Evolutionary conservation across 2,888 invertebrate species (phyloP), one percentile per base, ranked within the genome.

Genomic region (Alviniconcha strummeri): DNA sequence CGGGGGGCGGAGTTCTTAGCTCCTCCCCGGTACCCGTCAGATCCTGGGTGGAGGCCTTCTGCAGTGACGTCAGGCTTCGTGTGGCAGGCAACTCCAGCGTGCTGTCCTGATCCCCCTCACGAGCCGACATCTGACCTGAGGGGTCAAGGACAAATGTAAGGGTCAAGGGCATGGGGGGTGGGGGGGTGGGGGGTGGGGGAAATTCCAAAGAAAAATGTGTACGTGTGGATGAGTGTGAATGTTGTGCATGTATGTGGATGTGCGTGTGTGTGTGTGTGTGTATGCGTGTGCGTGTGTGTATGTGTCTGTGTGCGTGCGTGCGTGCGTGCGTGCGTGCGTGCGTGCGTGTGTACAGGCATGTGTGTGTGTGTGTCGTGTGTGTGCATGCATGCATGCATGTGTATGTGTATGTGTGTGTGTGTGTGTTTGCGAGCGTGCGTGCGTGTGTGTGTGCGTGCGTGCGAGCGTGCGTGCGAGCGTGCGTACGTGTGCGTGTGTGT

Each of bases 41-140:
- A n/a, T 78, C 82, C 77, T 82, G 82, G 67, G 82, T 75, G 67
- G 82, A 82, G 4, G 77, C 67, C 36, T 77, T 77, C 52, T 67
- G 77, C 82, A 76, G 67, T 0, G 82, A 82, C n/a, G 67, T 82
- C 69, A 82, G 17, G 56, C 82, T 82, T n/a, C 57, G 64, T 1
- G 69, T 67, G 6, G 52, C 77, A 0, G 64, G n/a, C 76, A 81
- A 15, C 11, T 81, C 81, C 57, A 81, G 60, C 81, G 74, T 36
- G 52, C 81, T 74, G 72, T 74, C 81, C 74, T 81, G 81, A 9
- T 74, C 60, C 13, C 57, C 71, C 52, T 71, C 80, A 36, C 56
- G 52, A 13, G 57, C 81, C 4, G 57, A 52, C 15, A 7, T 69
- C 60, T 74, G 81, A 56, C 80, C 80, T 80, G 69, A 6, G 7